Percentiles rank a stretch among this genome's conserved stretches.
Evolutionary conservation across 1,140 invertebrate species (phyloP).

Genomic region (Lucilia cuprina): DNA sequence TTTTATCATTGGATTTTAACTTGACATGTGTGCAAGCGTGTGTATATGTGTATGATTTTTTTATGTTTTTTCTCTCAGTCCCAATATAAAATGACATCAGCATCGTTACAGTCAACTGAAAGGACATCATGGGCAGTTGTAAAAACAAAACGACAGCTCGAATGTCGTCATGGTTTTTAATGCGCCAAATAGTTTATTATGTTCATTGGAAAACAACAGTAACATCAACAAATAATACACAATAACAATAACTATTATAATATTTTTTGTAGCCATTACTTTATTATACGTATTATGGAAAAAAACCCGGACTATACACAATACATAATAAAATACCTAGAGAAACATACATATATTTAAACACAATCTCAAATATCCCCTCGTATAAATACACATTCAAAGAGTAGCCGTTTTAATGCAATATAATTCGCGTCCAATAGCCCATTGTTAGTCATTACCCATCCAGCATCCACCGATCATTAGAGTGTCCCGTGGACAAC

Average conservation of each 20-base stretch:
- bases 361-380: background rate
- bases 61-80: background rate
- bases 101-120: background rate
- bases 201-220: background rate
- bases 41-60: background rate
- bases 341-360: background rate
- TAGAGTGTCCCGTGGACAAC: too few relatives aligned
- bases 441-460: background rate
- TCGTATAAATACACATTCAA: background rate
- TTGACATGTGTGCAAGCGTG: background rate
- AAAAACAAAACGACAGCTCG: background rate
- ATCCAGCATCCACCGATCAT: background rate
- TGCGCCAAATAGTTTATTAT: background rate
- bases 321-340: background rate
- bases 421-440: background rate
- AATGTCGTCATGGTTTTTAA: constrained; percentile 14
- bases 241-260: background rate
- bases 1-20: background rate
- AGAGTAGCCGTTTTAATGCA: background rate
- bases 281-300: background rate
- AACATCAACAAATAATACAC: background rate
- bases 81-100: constrained; percentile 10
- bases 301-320: background rate
- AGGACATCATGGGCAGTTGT: background rate
- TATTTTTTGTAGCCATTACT: background rate